Base-by-base conservation (phyloP, 1,140 invertebrate species). In the Zaprionus gabonicus region DNA sequence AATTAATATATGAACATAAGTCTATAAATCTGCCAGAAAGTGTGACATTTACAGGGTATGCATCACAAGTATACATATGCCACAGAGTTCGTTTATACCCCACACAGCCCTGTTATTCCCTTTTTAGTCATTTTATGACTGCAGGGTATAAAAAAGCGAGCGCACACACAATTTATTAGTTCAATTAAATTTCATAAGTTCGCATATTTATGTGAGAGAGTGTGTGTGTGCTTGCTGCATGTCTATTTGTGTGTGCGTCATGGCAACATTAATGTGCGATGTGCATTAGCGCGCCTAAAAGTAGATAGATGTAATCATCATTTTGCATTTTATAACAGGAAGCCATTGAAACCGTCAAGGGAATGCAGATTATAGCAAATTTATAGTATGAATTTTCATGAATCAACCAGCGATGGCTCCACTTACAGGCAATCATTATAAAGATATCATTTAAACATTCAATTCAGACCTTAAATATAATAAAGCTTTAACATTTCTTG, bases 161-260 rank as follows among this genome's bases (percentile, higher is more conserved):
- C 71, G 34, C 64, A 71, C 67, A 71, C 60, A 51, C 41, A 78
- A 88, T 90, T 90, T 88, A 88, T 88, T 81, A 85, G 77, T 80
- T 79, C 81, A 88, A 88, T 88, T 90, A 88, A 90, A 88, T 90
- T 88, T 90, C 76, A 82, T 81, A 77, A 75, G 81, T 76, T 77
- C 53, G 46, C 67, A 64, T 71, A 62, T 78, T 57, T 63, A 17
- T 70, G 31, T 58, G 63, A 63, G 41, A 31, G 56, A 27, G 49
- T 75, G 20, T 51, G 34, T 65, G 28, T 64, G 31, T 66, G 27
- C 49, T 56, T 63, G 68, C 51, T 31, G 41, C n/a, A 38, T 74
- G 44, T 56, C 20, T 79, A 28, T 59, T 62, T 81, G 78, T 79
- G 25, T 59, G 65, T 81, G 78, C 75, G 84, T 88, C 85, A 88